Base-by-base conservation (phyloP, 1,140 invertebrate species). In the Calycopis cecrops region DNA sequence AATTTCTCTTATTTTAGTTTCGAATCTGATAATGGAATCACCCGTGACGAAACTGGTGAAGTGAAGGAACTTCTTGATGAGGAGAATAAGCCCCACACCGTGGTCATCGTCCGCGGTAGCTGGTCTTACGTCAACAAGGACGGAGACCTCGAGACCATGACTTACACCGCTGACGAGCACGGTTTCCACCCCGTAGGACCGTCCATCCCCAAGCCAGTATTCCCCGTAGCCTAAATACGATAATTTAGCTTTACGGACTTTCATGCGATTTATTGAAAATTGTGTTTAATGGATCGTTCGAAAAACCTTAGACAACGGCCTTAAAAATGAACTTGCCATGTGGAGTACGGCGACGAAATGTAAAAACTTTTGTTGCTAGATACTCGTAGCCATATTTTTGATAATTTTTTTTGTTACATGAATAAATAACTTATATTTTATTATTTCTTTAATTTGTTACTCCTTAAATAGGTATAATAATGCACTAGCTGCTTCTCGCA, bases 151-250 rank as follows among this genome's bases (percentile, higher is more conserved):
- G 73, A 77, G 33, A 68, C 63, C 40, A 61, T 90, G 55, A 71
- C 53, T 58, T 90, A 90, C 74, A 69, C 68, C 57, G 90, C 90
- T 52, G 90, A 90, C 61, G 88, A 90, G 67, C 83, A 71, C 55
- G 90, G 90, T 60, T 91, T 69, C 80, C 88, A 89, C 65, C 77
- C 89, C 9, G 76, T 79, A 17, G 76, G 81, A 33, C 60, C 62
- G 17, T 77, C 79, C 59, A 72, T 88, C 68, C 76, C 81, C 16
- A 73, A 77, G 53, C 11, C 57, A 28, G 14, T 57, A 33, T 52
- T 59, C 54, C n/a, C n/a, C n/a, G 21, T 28, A 28, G 21, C 21
- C 21, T 2, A 2, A 2, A 67, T 65, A 54, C 69, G 63, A 69
- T 75, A 72, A 74, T 48, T 6, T 28, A 28, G 21, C 2, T 28